Evolutionary conservation across 2,113 vertebrate species (phyloP).

Genomic region (Anas platyrhynchos): DNA sequence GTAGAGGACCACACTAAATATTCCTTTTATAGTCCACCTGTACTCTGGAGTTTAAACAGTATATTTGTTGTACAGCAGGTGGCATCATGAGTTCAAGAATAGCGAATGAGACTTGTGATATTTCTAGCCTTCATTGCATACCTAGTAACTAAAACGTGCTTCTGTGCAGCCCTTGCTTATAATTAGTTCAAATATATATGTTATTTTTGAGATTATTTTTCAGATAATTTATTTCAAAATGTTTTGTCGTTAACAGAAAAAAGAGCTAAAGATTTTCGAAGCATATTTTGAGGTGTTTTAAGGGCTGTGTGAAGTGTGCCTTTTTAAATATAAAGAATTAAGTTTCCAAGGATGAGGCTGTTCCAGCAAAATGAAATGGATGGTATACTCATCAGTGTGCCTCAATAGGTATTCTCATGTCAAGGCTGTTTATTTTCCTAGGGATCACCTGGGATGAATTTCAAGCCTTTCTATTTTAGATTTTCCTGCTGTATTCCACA

Average conservation of each 20-base stretch:
- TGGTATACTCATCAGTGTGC: background rate
- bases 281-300: background rate
- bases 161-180: background rate
- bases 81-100: constrained; percentile 47
- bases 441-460: background rate
- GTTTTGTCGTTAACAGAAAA: background rate
- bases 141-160: background rate
- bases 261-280: background rate
- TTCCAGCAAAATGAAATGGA: background rate
- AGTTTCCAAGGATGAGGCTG: background rate
- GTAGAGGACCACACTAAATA: background rate
- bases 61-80: constrained; percentile 52
- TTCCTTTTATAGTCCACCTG: background rate
- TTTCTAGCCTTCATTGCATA: background rate
- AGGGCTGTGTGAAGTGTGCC: background rate
- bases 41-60: background rate
- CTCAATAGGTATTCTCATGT: background rate
- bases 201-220: background rate
- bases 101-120: background rate
- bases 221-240: background rate
- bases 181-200: background rate
- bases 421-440: background rate
- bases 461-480: background rate
- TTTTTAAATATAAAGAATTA: background rate
- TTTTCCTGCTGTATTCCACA: background rate